phyloP scores from a whole-genome alignment of 2,888 invertebrate species.

The Athetis lepigone region DNA sequence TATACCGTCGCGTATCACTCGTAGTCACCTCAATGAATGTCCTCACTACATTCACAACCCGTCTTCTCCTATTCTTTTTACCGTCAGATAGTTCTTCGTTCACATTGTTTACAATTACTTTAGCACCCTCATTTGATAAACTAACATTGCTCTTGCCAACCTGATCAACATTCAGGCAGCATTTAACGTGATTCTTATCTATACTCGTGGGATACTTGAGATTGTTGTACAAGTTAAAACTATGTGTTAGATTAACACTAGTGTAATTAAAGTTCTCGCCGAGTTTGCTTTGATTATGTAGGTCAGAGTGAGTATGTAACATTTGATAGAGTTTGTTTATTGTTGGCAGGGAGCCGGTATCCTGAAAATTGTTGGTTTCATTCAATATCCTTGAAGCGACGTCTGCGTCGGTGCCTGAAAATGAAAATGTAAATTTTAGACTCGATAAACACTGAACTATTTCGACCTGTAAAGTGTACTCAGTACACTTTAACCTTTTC shows the following conservation, averaged over 20 bases:
- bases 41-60: slow-evolving; percentile 76
- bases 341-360: slow-evolving; percentile 75
- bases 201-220: slow-evolving; percentile 60
- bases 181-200: slow-evolving; percentile 66
- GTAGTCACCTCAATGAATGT: slow-evolving; percentile 65
- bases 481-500: slow-evolving; percentile 31
- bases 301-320: slow-evolving; percentile 75
- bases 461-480: slow-evolving; percentile 37
- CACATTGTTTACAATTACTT: slow-evolving; percentile 63
- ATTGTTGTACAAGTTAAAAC: slow-evolving; percentile 71
- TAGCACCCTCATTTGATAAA: slow-evolving; percentile 71
- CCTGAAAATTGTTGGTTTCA: slow-evolving; percentile 68
- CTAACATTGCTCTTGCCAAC: slow-evolving; percentile 53
- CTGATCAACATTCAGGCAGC: slow-evolving; percentile 68
- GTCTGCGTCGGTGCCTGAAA: slow-evolving; percentile 84
- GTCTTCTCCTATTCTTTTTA: slow-evolving; percentile 75
- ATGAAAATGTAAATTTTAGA: slow-evolving; percentile 65
- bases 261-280: slow-evolving; percentile 74
- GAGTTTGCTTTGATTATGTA: slow-evolving; percentile 75
- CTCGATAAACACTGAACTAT: slow-evolving; percentile 56
- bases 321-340: slow-evolving; percentile 86
- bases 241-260: slow-evolving; percentile 70
- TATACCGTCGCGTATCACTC: slow-evolving; percentile 51
- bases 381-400: slow-evolving; percentile 73
- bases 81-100: slow-evolving; percentile 49